Base-by-base conservation (phyloP, 1,140 invertebrate species). In the Zaprionus ghesquierei region DNA sequence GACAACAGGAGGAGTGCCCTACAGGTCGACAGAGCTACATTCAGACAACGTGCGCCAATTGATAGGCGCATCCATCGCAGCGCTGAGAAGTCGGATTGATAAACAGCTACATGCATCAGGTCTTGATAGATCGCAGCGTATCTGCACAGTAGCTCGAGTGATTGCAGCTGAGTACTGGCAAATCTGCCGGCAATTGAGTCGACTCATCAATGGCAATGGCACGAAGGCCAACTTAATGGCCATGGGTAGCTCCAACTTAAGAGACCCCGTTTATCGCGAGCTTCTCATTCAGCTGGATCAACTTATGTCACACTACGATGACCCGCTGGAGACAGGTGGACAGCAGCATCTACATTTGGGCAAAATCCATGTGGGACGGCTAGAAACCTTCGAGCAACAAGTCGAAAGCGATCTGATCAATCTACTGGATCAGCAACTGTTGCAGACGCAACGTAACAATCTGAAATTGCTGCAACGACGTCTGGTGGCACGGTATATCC, bases 401-500 rank as follows among this genome's bases (percentile, higher is more conserved):
- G 13, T 75, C 6, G 33, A 75, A 33, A 61, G 20, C 1, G 85
- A 89, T 68, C 68, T 89, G 23, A 89, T 89, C 12, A 89, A 89
- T 46, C 29, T 89, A 4, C 75, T 89, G 55, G 86, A 90, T 51
- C 89, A 90, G 54, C 89, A 90, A 54, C 50, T 90, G 12, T 66
- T 90, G 0, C 79, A 72, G 46, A 59, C 75, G 9, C 72, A 76
- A 2, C 75, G 69, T 10, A 90, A 90, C 27, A 80, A 91, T 58
- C 46, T 91, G n/a, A 65, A 75, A n/a, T 59, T 89, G 18, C 55
- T 91, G 13, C 73, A 61, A 5, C 75, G 79, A 9, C 82, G 74
- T 29, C 61, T 86, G 6, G 66, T 91, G 31, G 93, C 94, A 1
- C 92, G 93, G 49, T 94, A 95, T 54, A 84, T 91, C 2, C 94